These are phyloP conservation scores for Rhagonycha fulva DNA, from an alignment of 2,888 invertebrate species.

Conservation along the genomic window DNA sequence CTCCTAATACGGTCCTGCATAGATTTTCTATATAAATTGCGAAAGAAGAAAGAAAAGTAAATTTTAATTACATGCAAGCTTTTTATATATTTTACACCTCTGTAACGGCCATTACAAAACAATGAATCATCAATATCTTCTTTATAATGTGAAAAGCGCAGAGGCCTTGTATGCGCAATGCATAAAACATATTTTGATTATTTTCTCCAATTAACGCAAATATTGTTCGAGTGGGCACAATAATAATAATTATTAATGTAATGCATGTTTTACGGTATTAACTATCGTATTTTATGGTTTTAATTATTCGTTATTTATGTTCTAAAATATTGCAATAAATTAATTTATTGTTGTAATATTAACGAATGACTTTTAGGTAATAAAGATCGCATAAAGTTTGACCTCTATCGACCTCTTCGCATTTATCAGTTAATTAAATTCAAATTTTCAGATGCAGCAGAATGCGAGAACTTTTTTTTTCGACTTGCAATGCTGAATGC, in stretches of 20 bases:
- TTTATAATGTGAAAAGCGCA: constrained; percentile 13
- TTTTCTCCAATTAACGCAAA: constrained; percentile 27
- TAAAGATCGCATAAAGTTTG: background rate
- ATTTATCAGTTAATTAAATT: background rate
- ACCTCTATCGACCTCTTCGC: background rate
- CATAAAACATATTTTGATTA: constrained; percentile 17
- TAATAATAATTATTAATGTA: constrained; percentile 19
- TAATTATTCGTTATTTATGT: background rate
- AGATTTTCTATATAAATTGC: background rate
- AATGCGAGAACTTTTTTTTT: background rate
- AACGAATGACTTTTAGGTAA: background rate
- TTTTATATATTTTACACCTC: constrained; percentile 25
- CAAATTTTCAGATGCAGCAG: background rate
- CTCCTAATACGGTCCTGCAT: background rate
- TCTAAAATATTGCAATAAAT: background rate
- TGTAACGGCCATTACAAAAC: constrained; percentile 18
- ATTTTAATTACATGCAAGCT: constrained; percentile 23
- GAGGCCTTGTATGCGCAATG: background rate
- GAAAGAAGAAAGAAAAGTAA: constrained; percentile 4
- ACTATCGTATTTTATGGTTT: background rate
- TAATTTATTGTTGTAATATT: background rate
- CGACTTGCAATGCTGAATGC: background rate
- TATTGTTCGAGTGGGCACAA: constrained; percentile 18
- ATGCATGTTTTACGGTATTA: background rate
- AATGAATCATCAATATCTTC: constrained; percentile 26